phyloP scores from a whole-genome alignment of 2,888 invertebrate genomes.

The Scaptomyza caliginosa region DNA sequence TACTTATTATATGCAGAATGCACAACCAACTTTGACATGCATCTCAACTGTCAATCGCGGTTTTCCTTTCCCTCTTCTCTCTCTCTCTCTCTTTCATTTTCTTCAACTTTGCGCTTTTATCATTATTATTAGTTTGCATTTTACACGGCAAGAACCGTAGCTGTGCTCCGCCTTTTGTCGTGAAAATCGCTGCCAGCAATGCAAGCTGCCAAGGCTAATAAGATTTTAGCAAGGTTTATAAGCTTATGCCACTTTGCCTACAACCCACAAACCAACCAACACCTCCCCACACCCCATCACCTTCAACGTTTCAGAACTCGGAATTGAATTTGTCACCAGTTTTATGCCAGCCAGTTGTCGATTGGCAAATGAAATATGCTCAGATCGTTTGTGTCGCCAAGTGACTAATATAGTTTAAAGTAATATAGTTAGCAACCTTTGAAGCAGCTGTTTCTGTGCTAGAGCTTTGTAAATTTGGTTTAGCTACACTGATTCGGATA shows the following conservation, averaged over 20 bases:
- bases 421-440: slow-evolving; percentile 14
- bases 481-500: background rate
- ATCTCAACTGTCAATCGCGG: slow-evolving; percentile 23
- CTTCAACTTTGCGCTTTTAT: slow-evolving; percentile 42
- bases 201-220: slow-evolving; percentile 45
- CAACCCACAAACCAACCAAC: background rate
- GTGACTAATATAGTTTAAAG: slow-evolving; percentile 41
- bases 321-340: slow-evolving; percentile 50
- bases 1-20: slow-evolving; percentile 27
- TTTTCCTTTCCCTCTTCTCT: background rate
- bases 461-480: background rate
- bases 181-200: slow-evolving; percentile 19
- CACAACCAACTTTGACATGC: slow-evolving; percentile 30
- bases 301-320: slow-evolving; percentile 2
- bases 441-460: slow-evolving; percentile 6
- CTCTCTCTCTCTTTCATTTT: background rate
- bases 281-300: background rate
- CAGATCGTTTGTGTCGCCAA: slow-evolving; percentile 7
- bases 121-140: slow-evolving; percentile 37
- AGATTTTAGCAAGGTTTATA: slow-evolving; percentile 40
- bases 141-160: slow-evolving; percentile 4
- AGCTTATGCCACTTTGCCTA: slow-evolving; percentile 18
- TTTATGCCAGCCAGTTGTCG: slow-evolving; percentile 20
- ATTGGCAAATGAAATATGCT: slow-evolving; percentile 34
- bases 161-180: slow-evolving; percentile 17